Evolutionary conservation across 2,113 vertebrate species (phyloP), one percentile per base, ranked within the genome.

Genomic region (Lepisosteus oculatus): DNA sequence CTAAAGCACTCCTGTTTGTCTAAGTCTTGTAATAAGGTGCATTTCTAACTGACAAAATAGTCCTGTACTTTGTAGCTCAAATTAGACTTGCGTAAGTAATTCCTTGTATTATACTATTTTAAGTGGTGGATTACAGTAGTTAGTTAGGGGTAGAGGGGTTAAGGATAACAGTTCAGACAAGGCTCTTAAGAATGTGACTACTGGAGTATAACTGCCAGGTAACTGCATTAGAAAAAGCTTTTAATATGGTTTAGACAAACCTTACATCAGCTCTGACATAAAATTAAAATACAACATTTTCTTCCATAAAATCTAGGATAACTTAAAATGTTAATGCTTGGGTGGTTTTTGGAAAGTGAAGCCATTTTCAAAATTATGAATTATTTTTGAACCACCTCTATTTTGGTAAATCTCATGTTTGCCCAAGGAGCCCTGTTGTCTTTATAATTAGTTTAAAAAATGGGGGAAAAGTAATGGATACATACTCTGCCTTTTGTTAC

Each of bases 101-200:
- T 85, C 86, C 82, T 82, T 79, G 79, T 77, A 76, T 85, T 88
- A 77, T 83, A 86, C 85, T 85, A 88, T 90, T 90, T 88, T 88
- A 86, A 80, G 83, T 44, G 29, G 54, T 54, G 73, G 85, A 87
- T 90, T 90, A 90, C 72, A 56, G 15, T 79, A 81, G 74, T 78
- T 69, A 1, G 62, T 14, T 70, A 55, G 59, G 69, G 57, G 68
- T 74, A 68, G 79, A 71, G 67, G 69, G 74, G 75, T 78, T 79
- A 84, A 84, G 75, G 73, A 65, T 84, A 75, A 69, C 73, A 71
- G 74, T 84, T 80, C 70, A 61, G 67, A 75, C 29, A n/a, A 14
- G n/a, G n/a, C 51, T 65, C 65, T 55, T 14, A 15, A 67, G 68
- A 75, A 79, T 81, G 77, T 83, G 77, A 78, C 74, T 3, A 51